Percentiles rank a stretch among this genome's conserved stretches.
Conservation (phyloP, 64 coral and sea anemone species). For the Hydrozoanthus tunicans region DNA sequence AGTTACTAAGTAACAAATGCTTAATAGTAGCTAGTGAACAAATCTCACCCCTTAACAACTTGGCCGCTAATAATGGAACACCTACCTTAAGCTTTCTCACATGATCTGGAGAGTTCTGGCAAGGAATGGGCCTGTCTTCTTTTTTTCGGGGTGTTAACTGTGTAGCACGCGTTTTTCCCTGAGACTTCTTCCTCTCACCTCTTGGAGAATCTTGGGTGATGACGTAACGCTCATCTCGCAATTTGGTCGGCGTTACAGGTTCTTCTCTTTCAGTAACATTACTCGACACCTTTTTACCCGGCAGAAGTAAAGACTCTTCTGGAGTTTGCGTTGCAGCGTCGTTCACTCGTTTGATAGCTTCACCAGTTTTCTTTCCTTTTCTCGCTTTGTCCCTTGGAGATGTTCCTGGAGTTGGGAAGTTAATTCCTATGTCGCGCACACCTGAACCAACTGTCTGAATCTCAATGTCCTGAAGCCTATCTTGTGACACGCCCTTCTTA, state of each 20-base stretch:
- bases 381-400: neutral
- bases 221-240: slow-evolving; percentile 13
- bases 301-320: slow-evolving; percentile 5
- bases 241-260: slow-evolving; percentile 7
- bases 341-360: neutral
- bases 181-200: slow-evolving; percentile 28
- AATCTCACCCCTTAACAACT: neutral
- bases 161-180: neutral
- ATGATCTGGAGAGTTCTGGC: slow-evolving; percentile 40
- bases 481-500: neutral
- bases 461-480: slow-evolving; percentile 13
- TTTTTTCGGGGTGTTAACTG: slow-evolving; percentile 26
- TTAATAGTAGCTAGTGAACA: neutral
- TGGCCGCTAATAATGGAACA: neutral
- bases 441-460: slow-evolving; percentile 36
- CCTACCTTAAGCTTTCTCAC: slow-evolving; percentile 48
- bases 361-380: slow-evolving; percentile 3
- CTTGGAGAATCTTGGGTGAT: slow-evolving; percentile 43
- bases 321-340: slow-evolving; percentile 33
- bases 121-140: slow-evolving; percentile 7
- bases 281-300: neutral
- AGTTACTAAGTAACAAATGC: neutral
- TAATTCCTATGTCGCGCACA: slow-evolving; percentile 59
- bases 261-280: neutral
- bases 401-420: slow-evolving; percentile 59